These are phyloP conservation scores for Epizoanthus scotinus DNA, from an alignment of 92 coral and sea anemone species.

Conservation along the genomic window DNA sequence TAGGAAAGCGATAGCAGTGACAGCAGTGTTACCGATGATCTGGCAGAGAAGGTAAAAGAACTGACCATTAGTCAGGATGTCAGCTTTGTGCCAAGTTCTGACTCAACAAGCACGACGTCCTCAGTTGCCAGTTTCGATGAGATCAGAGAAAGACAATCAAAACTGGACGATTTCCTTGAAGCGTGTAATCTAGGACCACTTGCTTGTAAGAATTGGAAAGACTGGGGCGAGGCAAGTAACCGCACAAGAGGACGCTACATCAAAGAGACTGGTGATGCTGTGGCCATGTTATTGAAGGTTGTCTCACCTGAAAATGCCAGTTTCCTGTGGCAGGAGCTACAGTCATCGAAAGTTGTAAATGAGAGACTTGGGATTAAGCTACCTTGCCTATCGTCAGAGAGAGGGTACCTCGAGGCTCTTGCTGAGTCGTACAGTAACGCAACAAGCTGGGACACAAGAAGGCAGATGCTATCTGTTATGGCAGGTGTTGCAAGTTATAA, in stretches of 20 bases:
- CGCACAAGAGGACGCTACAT: not conserved
- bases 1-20: conserved; percentile 5
- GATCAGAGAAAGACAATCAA: not conserved
- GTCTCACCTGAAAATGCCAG: conserved; percentile 16
- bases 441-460: conserved; percentile 18
- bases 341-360: conserved; percentile 27
- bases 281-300: not conserved
- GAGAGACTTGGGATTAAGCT: conserved; percentile 1
- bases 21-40: not conserved
- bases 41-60: not conserved
- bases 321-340: conserved; percentile 12
- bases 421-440: conserved; percentile 21
- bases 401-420: conserved; percentile 17
- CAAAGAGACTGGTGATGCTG: no score
- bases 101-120: not conserved
- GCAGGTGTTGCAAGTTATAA: conserved; percentile 21
- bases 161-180: not conserved
- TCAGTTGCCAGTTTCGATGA: not conserved
- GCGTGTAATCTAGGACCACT: not conserved
- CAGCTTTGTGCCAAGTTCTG: not conserved
- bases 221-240: not conserved
- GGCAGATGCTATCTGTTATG: conserved; percentile 19
- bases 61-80: conserved; percentile 1
- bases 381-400: not conserved
- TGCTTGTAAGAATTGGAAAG: not conserved